phyloP scores from a whole-genome alignment of 2,888 invertebrate genomes.

The Leistus spinibarbis region DNA sequence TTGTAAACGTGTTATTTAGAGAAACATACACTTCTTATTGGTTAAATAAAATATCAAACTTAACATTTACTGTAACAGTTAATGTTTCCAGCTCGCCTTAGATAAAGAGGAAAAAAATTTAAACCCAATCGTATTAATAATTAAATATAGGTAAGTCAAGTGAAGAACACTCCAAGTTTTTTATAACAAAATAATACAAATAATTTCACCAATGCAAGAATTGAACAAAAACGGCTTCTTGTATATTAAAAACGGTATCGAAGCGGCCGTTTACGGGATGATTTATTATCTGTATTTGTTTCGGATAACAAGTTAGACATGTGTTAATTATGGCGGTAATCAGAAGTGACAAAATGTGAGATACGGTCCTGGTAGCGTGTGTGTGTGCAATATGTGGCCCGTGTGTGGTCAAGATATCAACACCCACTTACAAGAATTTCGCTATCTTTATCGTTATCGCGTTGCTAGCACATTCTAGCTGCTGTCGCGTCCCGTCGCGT shows the following conservation, averaged over 20 bases:
- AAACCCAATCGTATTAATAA: too few species aligned
- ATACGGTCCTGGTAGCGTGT: not conserved
- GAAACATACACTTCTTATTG: too few species aligned
- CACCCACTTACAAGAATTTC: conserved; percentile 36
- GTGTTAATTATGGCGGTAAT: not conserved
- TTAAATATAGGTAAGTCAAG: not conserved
- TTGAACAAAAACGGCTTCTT: too few species aligned
- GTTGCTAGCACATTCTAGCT: conserved; percentile 5
- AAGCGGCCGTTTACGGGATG: not conserved
- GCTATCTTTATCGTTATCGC: conserved; percentile 29
- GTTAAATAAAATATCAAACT: too few species aligned
- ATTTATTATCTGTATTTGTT: not conserved
- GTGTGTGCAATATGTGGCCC: conserved; percentile 19
- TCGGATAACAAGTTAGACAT: not conserved
- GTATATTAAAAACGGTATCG: too few species aligned
- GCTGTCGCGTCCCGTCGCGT: conserved; percentile 3
- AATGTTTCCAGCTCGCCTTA: too few species aligned
- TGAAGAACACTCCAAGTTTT: too few species aligned
- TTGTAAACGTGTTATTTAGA: too few species aligned
- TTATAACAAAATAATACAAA: too few species aligned
- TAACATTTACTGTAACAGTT: too few species aligned
- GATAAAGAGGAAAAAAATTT: not conserved
- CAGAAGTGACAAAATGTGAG: not conserved
- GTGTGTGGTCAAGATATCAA: conserved; percentile 34
- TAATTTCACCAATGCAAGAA: too few species aligned